Evolutionary conservation across 2,113 vertebrate genomes (phyloP).

Genomic region (Rissa tridactyla): DNA sequence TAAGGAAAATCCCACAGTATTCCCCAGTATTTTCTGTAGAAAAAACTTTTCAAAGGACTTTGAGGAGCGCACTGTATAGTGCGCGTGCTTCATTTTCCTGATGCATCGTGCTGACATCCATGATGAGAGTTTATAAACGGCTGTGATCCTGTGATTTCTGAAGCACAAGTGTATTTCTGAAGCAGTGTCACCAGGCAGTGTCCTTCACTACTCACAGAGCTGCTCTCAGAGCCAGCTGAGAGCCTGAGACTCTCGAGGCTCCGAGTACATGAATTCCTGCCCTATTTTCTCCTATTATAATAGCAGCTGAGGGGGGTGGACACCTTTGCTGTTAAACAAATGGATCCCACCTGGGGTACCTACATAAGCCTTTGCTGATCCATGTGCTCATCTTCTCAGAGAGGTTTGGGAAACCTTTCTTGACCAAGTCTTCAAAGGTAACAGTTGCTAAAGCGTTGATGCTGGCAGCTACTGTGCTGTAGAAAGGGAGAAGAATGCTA

Average conservation of each 20-base stretch:
- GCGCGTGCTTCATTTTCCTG: background rate
- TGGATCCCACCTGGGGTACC: constrained; percentile 32
- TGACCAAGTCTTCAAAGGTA: constrained; percentile 86
- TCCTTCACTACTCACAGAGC: background rate
- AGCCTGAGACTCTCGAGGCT: background rate
- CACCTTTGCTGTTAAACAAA: background rate
- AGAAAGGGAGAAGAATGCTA: background rate
- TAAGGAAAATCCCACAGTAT: background rate
- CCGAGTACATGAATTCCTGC: background rate
- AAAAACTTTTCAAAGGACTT: background rate
- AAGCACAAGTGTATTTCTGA: background rate
- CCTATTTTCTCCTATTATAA: background rate
- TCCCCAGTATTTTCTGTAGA: background rate
- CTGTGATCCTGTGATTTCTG: background rate
- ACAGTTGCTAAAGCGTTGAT: constrained; percentile 90
- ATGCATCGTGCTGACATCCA: background rate
- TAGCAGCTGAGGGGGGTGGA: background rate
- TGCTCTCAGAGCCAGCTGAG: fast-evolving
- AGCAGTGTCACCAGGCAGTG: background rate
- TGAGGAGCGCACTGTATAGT: background rate
- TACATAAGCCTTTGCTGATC: constrained; percentile 89
- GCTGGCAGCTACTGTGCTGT: constrained; percentile 86
- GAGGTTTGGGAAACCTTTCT: constrained; percentile 72
- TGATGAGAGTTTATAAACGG: background rate
- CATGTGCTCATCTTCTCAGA: constrained; percentile 77